Conservation (phyloP, 2,888 invertebrate species). For the Drosophila multiciliata region DNA sequence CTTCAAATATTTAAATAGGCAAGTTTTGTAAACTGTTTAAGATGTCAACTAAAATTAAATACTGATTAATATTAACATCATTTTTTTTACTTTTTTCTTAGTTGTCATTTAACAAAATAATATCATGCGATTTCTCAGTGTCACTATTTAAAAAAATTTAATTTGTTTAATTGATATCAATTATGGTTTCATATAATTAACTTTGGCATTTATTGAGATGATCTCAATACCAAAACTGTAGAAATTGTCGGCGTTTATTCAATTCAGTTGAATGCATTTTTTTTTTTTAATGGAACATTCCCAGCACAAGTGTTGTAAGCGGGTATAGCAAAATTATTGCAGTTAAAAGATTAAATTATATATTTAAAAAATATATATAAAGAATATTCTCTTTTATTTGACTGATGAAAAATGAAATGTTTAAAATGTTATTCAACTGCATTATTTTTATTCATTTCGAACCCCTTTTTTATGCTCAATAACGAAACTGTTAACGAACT, state of each 20-base stretch:
- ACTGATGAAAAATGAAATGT: not conserved
- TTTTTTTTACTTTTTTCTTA: not conserved
- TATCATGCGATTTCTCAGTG: not conserved
- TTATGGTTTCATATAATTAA: constrained; percentile 43
- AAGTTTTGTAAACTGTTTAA: not conserved
- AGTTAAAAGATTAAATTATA: not conserved
- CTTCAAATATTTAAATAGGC: not conserved
- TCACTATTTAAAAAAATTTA: constrained; percentile 27
- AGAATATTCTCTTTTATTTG: not conserved
- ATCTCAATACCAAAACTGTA: constrained; percentile 8
- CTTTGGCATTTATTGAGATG: constrained; percentile 45
- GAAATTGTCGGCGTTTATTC: constrained; percentile 28
- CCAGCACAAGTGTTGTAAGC: not conserved
- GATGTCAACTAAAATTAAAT: not conserved
- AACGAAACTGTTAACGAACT: constrained; percentile 4
- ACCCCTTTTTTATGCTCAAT: not conserved
- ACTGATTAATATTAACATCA: not conserved
- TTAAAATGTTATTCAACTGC: not conserved
- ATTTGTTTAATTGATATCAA: constrained; percentile 41
- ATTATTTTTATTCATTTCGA: not conserved
- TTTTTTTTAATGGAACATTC: not conserved
- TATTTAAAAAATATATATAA: not conserved
- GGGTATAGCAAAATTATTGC: not conserved
- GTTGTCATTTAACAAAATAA: not conserved
- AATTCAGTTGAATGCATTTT: not conserved